Percentiles rank a stretch among this genome's conserved stretches.
These are phyloP conservation scores for Platycheirus rosarum DNA, from an alignment of 2,888 invertebrate species.

Conservation along the genomic window DNA sequence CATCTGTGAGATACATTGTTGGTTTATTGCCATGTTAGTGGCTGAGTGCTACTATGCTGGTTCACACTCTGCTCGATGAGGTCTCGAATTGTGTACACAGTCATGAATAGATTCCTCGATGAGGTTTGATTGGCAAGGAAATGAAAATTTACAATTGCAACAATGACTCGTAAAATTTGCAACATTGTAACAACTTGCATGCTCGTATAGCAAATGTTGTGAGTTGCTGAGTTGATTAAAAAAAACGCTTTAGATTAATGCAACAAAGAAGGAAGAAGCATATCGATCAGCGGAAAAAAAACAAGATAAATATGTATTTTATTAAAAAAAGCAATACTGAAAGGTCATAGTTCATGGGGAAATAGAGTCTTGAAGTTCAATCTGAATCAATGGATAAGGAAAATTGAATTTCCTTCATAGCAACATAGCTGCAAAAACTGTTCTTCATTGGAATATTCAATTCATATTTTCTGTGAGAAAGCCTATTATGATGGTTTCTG, in stretches of 20 bases:
- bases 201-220: neutral
- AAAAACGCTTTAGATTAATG: neutral
- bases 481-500: too few relatives aligned
- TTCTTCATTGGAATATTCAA: too few relatives aligned
- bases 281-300: too few relatives aligned
- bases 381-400: too few relatives aligned
- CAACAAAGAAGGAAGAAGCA: too few relatives aligned
- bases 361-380: too few relatives aligned
- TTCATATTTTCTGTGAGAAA: too few relatives aligned
- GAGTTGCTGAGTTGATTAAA: neutral
- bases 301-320: too few relatives aligned
- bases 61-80: slow-evolving; percentile 2
- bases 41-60: slow-evolving; percentile 2
- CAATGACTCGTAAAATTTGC: slow-evolving; percentile 33
- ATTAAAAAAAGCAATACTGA: too few relatives aligned
- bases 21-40: slow-evolving; percentile 43
- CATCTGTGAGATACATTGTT: slow-evolving; percentile 36
- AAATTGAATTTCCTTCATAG: too few relatives aligned
- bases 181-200: slow-evolving; percentile 18
- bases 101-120: slow-evolving; percentile 34
- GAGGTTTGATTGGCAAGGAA: slow-evolving; percentile 51
- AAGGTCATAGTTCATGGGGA: too few relatives aligned
- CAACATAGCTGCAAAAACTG: too few relatives aligned
- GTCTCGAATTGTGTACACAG: slow-evolving; percentile 44
- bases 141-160: slow-evolving; percentile 34